A percentile compares a stretch with the other conserved stretches of the same genome.
Evolutionary conservation across 2,888 invertebrate genomes (phyloP).

Genomic region (Sinopyrophorus schimmeli): DNA sequence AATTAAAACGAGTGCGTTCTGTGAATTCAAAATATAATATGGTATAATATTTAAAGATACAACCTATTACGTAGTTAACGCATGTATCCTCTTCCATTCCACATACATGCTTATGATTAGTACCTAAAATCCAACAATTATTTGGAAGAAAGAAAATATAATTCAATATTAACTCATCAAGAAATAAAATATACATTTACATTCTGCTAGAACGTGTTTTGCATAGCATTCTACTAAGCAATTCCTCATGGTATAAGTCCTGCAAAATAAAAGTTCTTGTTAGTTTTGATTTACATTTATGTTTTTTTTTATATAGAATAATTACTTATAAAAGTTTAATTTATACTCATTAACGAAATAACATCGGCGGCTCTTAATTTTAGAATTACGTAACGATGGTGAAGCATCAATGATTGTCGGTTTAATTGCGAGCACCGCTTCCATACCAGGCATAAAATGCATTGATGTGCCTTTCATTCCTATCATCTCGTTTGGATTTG

Average conservation of each 20-base stretch:
- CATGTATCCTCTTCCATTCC: too few species aligned
- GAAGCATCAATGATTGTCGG: conserved; percentile 71
- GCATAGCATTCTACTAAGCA: conserved; percentile 13
- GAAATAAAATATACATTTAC: conserved; percentile 11
- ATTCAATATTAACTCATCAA: conserved; percentile 8
- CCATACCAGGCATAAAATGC: conserved; percentile 70
- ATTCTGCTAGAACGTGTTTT: conserved; percentile 9
- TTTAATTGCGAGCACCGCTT: conserved; percentile 69
- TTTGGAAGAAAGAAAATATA: too few species aligned
- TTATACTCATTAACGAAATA: conserved; percentile 73
- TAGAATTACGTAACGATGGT: conserved; percentile 61
- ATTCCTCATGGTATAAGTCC: conserved; percentile 11
- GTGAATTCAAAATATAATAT: too few species aligned
- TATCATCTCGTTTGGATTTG: conserved; percentile 78
- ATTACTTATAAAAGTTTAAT: conserved; percentile 65
- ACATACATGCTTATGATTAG: too few species aligned
- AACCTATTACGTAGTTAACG: too few species aligned
- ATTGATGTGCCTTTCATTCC: conserved; percentile 77
- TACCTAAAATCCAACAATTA: too few species aligned
- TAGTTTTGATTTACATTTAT: background rate
- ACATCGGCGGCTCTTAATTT: conserved; percentile 67
- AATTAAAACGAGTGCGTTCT: too few species aligned
- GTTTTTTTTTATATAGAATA: background rate
- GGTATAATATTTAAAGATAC: too few species aligned
- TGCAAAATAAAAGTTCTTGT: conserved; percentile 3